phyloP scores from a whole-genome alignment of 2,888 invertebrate species.

The Scaptomyza parva region DNA sequence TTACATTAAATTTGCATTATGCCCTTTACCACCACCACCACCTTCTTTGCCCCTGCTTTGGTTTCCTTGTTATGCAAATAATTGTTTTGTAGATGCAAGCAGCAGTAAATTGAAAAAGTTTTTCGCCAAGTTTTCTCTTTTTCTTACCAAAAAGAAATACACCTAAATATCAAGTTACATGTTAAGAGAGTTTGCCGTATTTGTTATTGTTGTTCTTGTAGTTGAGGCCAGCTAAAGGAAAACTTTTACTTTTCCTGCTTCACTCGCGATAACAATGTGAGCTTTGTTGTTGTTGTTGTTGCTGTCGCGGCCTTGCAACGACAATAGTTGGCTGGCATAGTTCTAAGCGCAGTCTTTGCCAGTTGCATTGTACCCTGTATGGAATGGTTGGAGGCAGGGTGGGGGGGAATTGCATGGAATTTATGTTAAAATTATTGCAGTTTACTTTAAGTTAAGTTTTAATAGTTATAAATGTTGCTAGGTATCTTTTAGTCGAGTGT shows the following conservation, averaged over 20 bases:
- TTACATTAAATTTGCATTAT: slow-evolving; percentile 49
- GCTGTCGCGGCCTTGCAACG: slow-evolving; percentile 50
- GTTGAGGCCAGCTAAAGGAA: slow-evolving; percentile 19
- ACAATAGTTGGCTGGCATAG: slow-evolving; percentile 32
- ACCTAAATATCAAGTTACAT: slow-evolving; percentile 53
- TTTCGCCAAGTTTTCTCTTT: slow-evolving; percentile 36
- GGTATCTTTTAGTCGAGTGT: slow-evolving; percentile 30
- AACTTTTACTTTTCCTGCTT: slow-evolving; percentile 51
- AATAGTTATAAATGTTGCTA: neutral
- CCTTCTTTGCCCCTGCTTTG: neutral
- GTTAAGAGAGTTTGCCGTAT: slow-evolving; percentile 32
- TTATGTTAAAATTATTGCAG: neutral
- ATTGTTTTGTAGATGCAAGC: slow-evolving; percentile 63
- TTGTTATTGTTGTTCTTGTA: slow-evolving; percentile 5
- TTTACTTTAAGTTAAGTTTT: neutral
- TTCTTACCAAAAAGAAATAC: slow-evolving; percentile 35
- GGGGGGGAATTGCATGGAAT: neutral
- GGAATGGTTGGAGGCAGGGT: neutral
- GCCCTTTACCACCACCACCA: neutral
- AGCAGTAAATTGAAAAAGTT: slow-evolving; percentile 74
- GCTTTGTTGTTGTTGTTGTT: slow-evolving; percentile 30
- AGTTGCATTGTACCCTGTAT: slow-evolving; percentile 15
- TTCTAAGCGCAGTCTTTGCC: slow-evolving; percentile 20
- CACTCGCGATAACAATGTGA: slow-evolving; percentile 55
- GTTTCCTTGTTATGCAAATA: slow-evolving; percentile 45